phyloP scores from a whole-genome alignment of 2,113 vertebrate species.

The Atractosteus spatula region DNA sequence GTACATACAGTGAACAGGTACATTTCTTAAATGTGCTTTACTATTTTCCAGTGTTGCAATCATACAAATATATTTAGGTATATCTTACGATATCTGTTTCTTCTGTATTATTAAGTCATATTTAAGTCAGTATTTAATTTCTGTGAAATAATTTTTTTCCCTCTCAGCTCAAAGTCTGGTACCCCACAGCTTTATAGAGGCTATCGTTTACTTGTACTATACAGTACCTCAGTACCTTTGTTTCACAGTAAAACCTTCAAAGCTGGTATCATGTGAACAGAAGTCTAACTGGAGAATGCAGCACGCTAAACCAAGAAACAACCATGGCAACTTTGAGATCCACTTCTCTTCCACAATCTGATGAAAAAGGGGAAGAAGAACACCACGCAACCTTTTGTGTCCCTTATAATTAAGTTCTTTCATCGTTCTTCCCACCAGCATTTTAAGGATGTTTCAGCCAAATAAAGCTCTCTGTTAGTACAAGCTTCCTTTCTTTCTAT shows the following conservation, averaged over 20 bases:
- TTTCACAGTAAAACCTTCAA: neutral
- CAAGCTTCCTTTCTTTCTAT: slow-evolving; percentile 51
- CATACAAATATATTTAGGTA: too few relatives aligned
- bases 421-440: slow-evolving; percentile 45
- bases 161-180: neutral
- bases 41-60: too few relatives aligned
- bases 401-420: slow-evolving; percentile 51
- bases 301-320: neutral
- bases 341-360: slow-evolving; percentile 25
- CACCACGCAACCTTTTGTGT: slow-evolving; percentile 46
- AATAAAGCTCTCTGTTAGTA: slow-evolving; percentile 49
- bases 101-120: too few relatives aligned
- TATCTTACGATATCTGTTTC: too few relatives aligned
- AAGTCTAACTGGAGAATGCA: neutral
- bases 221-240: neutral
- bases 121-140: too few relatives aligned
- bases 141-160: too few relatives aligned
- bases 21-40: too few relatives aligned
- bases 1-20: too few relatives aligned
- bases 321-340: slow-evolving; percentile 17
- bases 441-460: slow-evolving; percentile 47
- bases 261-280: slow-evolving; percentile 9
- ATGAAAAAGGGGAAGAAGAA: slow-evolving; percentile 35
- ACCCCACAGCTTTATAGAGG: neutral
- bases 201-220: neutral